Evolutionary conservation across 2,797 vertebrate genomes (phyloP).

Genomic region (Tauraco hartlaubi): DNA sequence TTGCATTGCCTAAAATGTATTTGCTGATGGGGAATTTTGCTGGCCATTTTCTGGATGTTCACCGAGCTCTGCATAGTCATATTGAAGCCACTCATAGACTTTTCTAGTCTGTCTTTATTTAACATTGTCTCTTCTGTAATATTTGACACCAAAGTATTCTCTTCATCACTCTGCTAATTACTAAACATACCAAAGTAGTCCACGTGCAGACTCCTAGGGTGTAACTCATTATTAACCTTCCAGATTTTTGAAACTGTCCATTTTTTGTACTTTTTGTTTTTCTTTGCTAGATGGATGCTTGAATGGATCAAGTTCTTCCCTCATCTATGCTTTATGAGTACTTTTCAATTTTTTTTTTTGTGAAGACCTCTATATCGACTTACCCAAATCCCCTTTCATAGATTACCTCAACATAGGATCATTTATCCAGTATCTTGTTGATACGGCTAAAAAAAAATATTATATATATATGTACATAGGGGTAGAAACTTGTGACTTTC

Average conservation of each 20-base stretch:
- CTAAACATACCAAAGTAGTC: not conserved
- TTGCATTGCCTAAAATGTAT: slow-evolving; percentile 60
- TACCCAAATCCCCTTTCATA: not conserved
- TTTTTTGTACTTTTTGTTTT: not conserved
- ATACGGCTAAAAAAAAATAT: not conserved
- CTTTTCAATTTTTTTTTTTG: not conserved
- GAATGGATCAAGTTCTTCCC: not conserved
- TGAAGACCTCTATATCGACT: not conserved
- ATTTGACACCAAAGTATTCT: not conserved
- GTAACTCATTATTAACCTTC: not conserved
- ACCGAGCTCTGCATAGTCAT: not conserved
- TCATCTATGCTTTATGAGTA: not conserved
- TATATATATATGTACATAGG: not conserved
- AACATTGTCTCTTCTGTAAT: not conserved
- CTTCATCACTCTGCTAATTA: not conserved
- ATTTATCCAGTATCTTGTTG: not conserved
- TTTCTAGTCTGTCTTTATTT: not conserved
- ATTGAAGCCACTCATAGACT: not conserved
- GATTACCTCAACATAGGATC: not conserved
- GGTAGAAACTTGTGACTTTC: not conserved
- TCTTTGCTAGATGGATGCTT: not conserved
- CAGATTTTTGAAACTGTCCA: not conserved
- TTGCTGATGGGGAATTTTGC: slow-evolving; percentile 16
- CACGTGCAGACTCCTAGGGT: not conserved
- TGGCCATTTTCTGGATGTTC: not conserved